phyloP scores from a whole-genome alignment of 2,113 vertebrate species.

The Cinclus mexicanus region DNA sequence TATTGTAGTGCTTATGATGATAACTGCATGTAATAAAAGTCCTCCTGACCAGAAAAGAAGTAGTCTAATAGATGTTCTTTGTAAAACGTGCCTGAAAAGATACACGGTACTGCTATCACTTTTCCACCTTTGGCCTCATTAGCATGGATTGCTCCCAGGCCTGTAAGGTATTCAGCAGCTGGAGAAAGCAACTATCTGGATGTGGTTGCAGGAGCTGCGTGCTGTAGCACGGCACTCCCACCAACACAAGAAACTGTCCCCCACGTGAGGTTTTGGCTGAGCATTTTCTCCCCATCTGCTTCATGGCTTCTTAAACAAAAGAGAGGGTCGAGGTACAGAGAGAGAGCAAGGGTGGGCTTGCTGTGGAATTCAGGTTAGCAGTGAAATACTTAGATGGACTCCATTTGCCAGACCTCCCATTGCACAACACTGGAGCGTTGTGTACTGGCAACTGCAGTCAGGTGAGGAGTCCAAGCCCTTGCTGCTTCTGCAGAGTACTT shows the following conservation, averaged over 20 bases:
- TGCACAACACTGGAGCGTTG: not conserved
- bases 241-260: not conserved
- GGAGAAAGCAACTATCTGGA: not conserved
- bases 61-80: not conserved
- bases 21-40: not conserved
- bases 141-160: not conserved
- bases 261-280: accelerated
- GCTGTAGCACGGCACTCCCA: accelerated
- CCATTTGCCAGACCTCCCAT: not conserved
- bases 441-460: not conserved
- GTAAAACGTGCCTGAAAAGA: not conserved
- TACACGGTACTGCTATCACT: not conserved
- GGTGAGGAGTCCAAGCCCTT: not conserved
- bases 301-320: not conserved
- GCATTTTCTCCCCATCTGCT: not conserved
- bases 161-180: not conserved
- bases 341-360: not conserved
- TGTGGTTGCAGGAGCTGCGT: not conserved
- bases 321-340: not conserved
- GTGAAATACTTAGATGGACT: not conserved
- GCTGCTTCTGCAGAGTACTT: not conserved
- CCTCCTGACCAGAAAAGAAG: not conserved
- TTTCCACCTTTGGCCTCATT: constrained; percentile 22
- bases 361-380: not conserved
- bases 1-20: not conserved